Evolutionary conservation across 30 jellyfish, hydroid and myxozoan genomes (phyloP), one percentile per base, ranked within the genome.

Genomic region (Aurelia coerulea): DNA sequence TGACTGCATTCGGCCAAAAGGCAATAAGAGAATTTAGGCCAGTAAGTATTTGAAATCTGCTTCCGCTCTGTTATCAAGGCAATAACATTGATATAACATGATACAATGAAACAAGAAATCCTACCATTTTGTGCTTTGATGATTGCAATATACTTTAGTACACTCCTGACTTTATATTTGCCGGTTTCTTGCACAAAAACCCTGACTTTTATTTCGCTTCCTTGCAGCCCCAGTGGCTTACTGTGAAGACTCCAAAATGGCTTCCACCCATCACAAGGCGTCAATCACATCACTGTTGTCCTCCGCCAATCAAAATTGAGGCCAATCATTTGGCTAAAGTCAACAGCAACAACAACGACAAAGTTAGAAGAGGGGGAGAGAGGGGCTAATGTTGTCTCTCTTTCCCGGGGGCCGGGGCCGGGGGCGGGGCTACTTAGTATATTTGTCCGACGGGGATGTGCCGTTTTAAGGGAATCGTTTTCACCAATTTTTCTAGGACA

Each of bases 221-320:
- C 70, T 64, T 33, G n/a, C 52, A 17, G 41, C 17, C 67, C 71
- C 29, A 35, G 10, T 8, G 23, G 29, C 60, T 29, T 9, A 14
- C 74, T n/a, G 88, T 77, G 66, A 14, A 29, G 62, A 53, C 83
- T 66, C 58, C 95, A 86, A 86, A 33, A 86, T 86, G 95, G 90
- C 95, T 86, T 86, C 95, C 95, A 86, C 95, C 93, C 93, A 73
- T 62, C 49, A 33, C 59, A 63, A 18, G 12, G 71, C 52, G 62
- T 52, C 84, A 73, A 73, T 73, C 84, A 73, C 14, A 73, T 73
- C 84, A 73, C 14, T 35, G 84, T 31, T 51, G 32, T 39, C 53
- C 2, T 12, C 53, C 41, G 52, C 84, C 84, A 73, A 73, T 73
- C 84, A 73, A 14, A 51, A 16, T 32, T 58, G 37, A 51, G 59